These are phyloP conservation scores for Lasioglossum albipes DNA, from an alignment of 1,140 invertebrate genomes.

Conservation along the genomic window DNA sequence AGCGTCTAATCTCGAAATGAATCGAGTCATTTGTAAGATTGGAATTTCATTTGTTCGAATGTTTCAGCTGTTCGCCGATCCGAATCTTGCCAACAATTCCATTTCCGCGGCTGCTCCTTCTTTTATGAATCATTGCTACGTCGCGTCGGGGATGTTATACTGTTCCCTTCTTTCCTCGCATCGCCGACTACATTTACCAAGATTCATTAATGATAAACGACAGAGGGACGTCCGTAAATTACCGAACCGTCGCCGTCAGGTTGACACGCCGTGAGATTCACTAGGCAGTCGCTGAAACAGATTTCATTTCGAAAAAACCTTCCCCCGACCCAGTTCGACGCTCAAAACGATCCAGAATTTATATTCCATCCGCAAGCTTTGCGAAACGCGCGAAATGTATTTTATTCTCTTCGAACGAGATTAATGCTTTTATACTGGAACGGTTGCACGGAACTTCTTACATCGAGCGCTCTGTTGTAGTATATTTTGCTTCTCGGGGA, in stretches of 20 bases:
- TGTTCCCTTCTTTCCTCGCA: background rate
- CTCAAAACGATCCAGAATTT: background rate
- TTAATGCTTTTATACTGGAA: background rate
- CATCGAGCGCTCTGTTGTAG: no score
- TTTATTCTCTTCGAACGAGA: background rate
- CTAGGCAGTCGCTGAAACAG: background rate
- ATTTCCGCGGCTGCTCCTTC: conserved; percentile 18
- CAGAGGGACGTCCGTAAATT: background rate
- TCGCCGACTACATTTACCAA: background rate
- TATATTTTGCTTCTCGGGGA: background rate
- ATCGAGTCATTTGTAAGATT: conserved; percentile 17
- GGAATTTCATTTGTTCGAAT: conserved; percentile 6
- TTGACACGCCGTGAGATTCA: conserved; percentile 13
- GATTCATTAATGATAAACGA: conserved; percentile 41
- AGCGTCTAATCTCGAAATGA: background rate
- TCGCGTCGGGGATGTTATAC: background rate
- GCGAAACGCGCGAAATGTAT: background rate
- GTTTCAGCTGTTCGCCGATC: background rate
- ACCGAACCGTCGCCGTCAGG: conserved; percentile 1
- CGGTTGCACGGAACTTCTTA: background rate
- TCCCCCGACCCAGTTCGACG: background rate
- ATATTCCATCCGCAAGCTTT: background rate
- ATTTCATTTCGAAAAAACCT: conserved; percentile 19
- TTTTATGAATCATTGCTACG: conserved; percentile 26
- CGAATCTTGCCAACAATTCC: conserved; percentile 29